Conservation (phyloP, 1,140 invertebrate species). For the Tetramorium alpestre region DNA sequence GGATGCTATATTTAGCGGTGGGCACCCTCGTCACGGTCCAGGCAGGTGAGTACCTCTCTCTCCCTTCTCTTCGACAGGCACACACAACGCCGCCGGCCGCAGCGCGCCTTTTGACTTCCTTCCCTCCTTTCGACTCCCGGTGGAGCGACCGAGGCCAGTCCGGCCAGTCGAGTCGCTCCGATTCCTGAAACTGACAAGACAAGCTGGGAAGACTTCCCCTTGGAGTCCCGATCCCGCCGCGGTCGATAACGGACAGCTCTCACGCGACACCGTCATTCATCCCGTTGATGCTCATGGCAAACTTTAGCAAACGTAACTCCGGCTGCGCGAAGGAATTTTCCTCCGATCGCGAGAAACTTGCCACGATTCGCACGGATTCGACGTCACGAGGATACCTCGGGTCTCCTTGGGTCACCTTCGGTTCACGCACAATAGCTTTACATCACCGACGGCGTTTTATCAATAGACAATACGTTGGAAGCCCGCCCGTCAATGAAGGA, state of each 20-base stretch:
- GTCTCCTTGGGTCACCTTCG: not conserved
- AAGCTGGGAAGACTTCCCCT: too few species aligned
- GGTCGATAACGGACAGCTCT: slow-evolving; percentile 9
- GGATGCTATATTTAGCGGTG: slow-evolving; percentile 83
- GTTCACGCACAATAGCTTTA: not conserved
- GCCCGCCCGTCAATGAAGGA: not conserved
- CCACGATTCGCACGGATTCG: not conserved
- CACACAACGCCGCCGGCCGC: too few species aligned
- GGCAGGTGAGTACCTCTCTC: slow-evolving; percentile 79
- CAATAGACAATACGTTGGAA: not conserved
- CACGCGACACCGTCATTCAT: not conserved
- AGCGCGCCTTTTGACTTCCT: too few species aligned
- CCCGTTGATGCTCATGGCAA: not conserved
- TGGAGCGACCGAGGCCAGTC: not conserved
- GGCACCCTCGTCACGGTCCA: slow-evolving; percentile 79
- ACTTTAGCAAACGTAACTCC: not conserved
- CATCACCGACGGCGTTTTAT: not conserved
- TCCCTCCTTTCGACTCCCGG: not conserved
- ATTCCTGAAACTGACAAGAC: too few species aligned
- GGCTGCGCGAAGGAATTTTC: not conserved
- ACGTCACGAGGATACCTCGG: not conserved
- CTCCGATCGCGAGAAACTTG: not conserved
- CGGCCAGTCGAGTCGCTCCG: too few species aligned
- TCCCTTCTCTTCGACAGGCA: slow-evolving; percentile 21
- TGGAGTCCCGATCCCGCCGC: not conserved